Evolutionary conservation across 2,888 invertebrate genomes (phyloP).

Genomic region (Cryptus viduatorius): DNA sequence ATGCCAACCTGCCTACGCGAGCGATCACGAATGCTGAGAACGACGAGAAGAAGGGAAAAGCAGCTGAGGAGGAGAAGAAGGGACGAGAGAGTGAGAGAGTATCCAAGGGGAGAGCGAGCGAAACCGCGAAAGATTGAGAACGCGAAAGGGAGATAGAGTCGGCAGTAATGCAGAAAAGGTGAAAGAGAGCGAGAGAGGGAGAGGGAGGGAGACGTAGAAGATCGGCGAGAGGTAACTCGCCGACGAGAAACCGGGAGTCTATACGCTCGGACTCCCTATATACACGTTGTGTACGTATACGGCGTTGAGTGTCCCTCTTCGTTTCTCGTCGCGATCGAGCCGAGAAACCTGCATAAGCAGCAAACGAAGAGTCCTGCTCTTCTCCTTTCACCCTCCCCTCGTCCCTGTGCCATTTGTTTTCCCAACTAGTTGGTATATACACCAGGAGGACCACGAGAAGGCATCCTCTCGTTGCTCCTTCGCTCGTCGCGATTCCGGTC

Average conservation of each 20-base stretch:
- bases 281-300: constrained; percentile 32
- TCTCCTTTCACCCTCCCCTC: not conserved
- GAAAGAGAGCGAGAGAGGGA: constrained; percentile 8
- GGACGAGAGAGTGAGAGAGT: constrained; percentile 8
- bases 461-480: not conserved
- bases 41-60: constrained; percentile 55
- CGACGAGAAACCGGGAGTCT: constrained; percentile 52
- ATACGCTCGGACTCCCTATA: constrained; percentile 2
- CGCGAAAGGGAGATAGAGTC: constrained; percentile 35
- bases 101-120: constrained; percentile 13
- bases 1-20: constrained; percentile 80
- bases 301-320: constrained; percentile 32
- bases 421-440: not conserved
- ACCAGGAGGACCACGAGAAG: constrained; percentile 11
- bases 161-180: constrained; percentile 21
- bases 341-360: constrained; percentile 42
- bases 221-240: constrained; percentile 36
- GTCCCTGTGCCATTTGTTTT: constrained; percentile 33
- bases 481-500: constrained; percentile 1
- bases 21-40: constrained; percentile 61
- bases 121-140: constrained; percentile 9
- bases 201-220: constrained; percentile 27
- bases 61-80: constrained; percentile 60
- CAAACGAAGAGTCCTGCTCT: constrained; percentile 34
- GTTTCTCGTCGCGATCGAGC: constrained; percentile 43